Evolutionary conservation across 1,140 invertebrate species (phyloP), one percentile per base, ranked within the genome.

Genomic region (Colletes latitarsis): DNA sequence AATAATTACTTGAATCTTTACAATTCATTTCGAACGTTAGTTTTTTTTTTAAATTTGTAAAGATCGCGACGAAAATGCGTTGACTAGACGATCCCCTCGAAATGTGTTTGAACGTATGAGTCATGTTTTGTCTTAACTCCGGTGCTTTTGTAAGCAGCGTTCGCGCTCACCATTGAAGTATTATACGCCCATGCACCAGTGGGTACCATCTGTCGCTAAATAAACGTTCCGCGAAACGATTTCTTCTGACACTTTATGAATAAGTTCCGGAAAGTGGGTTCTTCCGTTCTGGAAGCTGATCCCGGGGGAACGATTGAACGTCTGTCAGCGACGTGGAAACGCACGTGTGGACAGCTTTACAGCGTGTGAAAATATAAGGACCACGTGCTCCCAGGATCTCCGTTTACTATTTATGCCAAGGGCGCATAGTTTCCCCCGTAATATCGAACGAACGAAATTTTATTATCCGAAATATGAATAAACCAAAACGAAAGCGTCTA

Each of bases 261-360:
- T 60, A 75, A 79, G 69, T 79, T 79, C 77, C 77, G 77, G 69
- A 80, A 80, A 80, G 62, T 68, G 53, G 71, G 10, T 19, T 60
- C 63, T 80, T 80, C 78, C 78, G 71, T 68, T 62, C 41, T 43
- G 72, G 53, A 43, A 67, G 78, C 53, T 12, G 62, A 80, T 30
- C 30, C 63, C 49, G 1, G 12, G n/a, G 8, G 66, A 52, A 68
- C 70, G 80, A 78, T 71, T 41, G 80, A 77, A 55, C 62, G 75
- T 21, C 52, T 70, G 75, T 77, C 74, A 69, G 43, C 41, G 74
- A 49, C 52, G 43, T 70, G 46, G 79, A 69, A 71, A 85, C 81
- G 84, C 85, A 87, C 85, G 89, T 86, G 90, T 63, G 74, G 88
- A 92, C 90, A 91, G 89, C 74, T 91, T 92, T 89, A 90, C 75